Percentiles rank a stretch among this genome's conserved stretches.
Evolutionary conservation across 2,797 vertebrate genomes (phyloP).

Genomic region (Scomberomorus guttatus): DNA sequence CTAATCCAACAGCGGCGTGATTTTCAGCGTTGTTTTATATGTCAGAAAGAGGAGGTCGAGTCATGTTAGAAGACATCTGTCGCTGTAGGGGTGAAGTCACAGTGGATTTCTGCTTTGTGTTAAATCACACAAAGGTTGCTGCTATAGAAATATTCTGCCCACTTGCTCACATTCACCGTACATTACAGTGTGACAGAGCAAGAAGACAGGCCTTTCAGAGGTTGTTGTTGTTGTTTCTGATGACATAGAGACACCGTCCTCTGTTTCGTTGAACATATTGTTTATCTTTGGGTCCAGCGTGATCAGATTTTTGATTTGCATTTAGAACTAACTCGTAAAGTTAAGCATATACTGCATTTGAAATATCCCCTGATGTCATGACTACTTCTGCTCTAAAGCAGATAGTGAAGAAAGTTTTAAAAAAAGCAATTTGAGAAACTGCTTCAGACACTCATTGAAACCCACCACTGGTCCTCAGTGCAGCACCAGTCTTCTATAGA

Average conservation of each 20-base stretch:
- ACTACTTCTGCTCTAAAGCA: constrained; percentile 6
- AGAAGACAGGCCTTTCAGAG: constrained; percentile 1
- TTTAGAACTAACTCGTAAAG: constrained; percentile 22
- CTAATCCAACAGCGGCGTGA: background rate
- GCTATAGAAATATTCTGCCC: constrained; percentile 26
- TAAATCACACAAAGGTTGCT: constrained; percentile 17
- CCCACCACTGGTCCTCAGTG: constrained; percentile 26
- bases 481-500: constrained; percentile 35
- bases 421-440: constrained; percentile 32
- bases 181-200: constrained; percentile 3
- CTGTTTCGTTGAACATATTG: background rate
- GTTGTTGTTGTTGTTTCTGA: constrained; percentile 20
- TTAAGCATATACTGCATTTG: background rate
- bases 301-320: constrained; percentile 2
- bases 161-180: constrained; percentile 20
- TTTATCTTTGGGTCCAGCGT: background rate
- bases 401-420: background rate
- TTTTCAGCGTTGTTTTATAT: constrained; percentile 25
- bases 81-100: constrained; percentile 26
- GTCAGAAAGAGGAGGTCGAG: constrained; percentile 8
- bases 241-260: constrained; percentile 2
- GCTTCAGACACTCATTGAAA: constrained; percentile 46
- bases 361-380: background rate
- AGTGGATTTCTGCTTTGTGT: constrained; percentile 11
- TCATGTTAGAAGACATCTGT: constrained; percentile 31